Conservation (phyloP, 2,888 invertebrate genomes). For the Malacosoma neustria region DNA sequence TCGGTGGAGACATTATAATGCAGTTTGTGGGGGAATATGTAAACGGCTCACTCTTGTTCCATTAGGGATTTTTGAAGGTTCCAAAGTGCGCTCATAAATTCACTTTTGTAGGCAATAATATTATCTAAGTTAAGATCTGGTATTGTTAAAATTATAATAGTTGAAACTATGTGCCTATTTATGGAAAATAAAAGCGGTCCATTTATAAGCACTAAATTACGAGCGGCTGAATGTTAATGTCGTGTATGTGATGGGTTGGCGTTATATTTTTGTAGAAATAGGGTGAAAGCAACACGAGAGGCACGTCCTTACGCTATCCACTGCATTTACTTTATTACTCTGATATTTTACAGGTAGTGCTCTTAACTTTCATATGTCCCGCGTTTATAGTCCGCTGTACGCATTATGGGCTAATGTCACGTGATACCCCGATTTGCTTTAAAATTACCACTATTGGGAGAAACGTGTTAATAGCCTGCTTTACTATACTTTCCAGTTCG, state of each 20-base stretch:
- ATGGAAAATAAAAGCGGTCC: not conserved
- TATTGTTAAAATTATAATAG: constrained; percentile 36
- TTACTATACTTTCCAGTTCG: not conserved
- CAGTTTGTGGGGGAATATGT: constrained; percentile 73
- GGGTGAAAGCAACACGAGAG: constrained; percentile 24
- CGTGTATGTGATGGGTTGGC: not conserved
- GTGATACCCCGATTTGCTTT: constrained; percentile 46
- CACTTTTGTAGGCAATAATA: constrained; percentile 65
- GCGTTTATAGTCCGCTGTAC: constrained; percentile 65
- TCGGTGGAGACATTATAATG: constrained; percentile 70
- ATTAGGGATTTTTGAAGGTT: constrained; percentile 73
- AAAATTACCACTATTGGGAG: constrained; percentile 13
- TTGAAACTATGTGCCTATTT: not conserved
- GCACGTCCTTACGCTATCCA: constrained; percentile 54
- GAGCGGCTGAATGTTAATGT: not conserved
- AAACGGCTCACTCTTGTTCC: constrained; percentile 69
- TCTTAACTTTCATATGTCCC: constrained; percentile 68
- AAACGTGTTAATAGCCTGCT: constrained; percentile 10
- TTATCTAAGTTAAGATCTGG: constrained; percentile 42
- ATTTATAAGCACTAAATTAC: not conserved
- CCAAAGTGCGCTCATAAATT: constrained; percentile 72
- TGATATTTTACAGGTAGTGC: constrained; percentile 72
- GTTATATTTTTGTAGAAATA: constrained; percentile 21
- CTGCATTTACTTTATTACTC: constrained; percentile 73
- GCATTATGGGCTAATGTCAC: constrained; percentile 67